A percentile compares a stretch with the other conserved stretches of the same genome.
Conservation (phyloP, 1,140 invertebrate genomes). For the Idris sp. region DNA sequence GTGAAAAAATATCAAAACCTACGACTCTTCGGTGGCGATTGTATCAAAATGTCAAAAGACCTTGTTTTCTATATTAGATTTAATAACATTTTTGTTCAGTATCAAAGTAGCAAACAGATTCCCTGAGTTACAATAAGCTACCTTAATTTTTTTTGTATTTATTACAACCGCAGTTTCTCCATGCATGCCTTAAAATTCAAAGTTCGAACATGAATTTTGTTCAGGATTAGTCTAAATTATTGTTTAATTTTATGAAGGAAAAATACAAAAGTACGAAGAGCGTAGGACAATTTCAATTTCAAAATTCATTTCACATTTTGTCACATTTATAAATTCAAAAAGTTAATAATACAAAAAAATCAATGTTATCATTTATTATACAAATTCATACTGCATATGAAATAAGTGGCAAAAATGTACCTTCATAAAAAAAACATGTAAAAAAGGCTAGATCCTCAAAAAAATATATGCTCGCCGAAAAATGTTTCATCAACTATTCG, state of each 20-base stretch:
- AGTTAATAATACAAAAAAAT: too few species aligned
- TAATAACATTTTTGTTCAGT: too few species aligned
- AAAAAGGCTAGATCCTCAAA: slow-evolving; percentile 43
- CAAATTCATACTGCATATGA: too few species aligned
- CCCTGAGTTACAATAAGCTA: slow-evolving; percentile 71
- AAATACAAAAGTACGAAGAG: slow-evolving; percentile 35
- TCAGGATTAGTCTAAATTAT: slow-evolving; percentile 26
- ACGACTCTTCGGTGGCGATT: slow-evolving; percentile 31
- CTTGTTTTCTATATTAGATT: slow-evolving; percentile 13
- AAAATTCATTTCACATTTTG: neutral
- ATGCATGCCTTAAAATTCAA: slow-evolving; percentile 14
- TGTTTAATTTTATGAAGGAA: slow-evolving; percentile 38
- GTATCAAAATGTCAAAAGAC: slow-evolving; percentile 9
- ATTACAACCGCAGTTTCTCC: slow-evolving; percentile 23
- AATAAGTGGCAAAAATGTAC: too few species aligned
- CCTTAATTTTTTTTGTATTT: slow-evolving; percentile 51
- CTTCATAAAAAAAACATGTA: slow-evolving; percentile 44
- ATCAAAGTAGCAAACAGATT: slow-evolving; percentile 64
- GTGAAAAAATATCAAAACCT: slow-evolving; percentile 68
- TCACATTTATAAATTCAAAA: too few species aligned
- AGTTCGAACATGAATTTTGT: slow-evolving; percentile 5
- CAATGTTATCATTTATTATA: too few species aligned
- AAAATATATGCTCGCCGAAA: slow-evolving; percentile 23
- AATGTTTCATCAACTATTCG: too few species aligned
- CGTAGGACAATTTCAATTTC: slow-evolving; percentile 34